Conservation (phyloP, 2,797 vertebrate genomes). For the Acanthurus tractus region DNA sequence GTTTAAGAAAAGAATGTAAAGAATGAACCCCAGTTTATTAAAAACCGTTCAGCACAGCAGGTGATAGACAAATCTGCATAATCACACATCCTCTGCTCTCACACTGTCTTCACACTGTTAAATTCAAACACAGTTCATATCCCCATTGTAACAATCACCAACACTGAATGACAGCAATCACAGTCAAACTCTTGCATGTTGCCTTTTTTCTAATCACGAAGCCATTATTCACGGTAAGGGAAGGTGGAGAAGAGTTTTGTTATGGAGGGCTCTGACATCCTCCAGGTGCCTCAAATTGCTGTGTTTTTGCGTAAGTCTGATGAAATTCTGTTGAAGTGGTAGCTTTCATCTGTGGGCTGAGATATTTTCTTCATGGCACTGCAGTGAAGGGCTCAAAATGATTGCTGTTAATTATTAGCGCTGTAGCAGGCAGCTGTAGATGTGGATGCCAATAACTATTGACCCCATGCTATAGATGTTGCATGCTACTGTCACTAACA, state of each 20-base stretch:
- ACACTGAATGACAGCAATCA: constrained; percentile 24
- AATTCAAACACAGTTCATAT: constrained; percentile 30
- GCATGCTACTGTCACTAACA: constrained; percentile 7
- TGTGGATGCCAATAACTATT: constrained; percentile 42
- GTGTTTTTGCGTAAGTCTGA: constrained; percentile 13
- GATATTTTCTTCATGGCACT: constrained; percentile 52
- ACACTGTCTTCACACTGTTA: not conserved
- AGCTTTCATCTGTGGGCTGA: constrained; percentile 53
- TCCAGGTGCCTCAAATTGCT: constrained; percentile 52
- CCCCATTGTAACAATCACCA: constrained; percentile 5
- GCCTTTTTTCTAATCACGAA: constrained; percentile 27
- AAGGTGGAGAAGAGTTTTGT: constrained; percentile 32
- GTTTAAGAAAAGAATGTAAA: constrained; percentile 22
- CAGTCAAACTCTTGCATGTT: constrained; percentile 22
- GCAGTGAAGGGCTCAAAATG: constrained; percentile 25
- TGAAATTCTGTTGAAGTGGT: constrained; percentile 50
- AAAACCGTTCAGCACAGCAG: constrained; percentile 17
- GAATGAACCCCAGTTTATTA: constrained; percentile 11
- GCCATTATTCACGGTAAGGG: constrained; percentile 28
- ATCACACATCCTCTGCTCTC: constrained; percentile 29
- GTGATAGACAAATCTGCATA: constrained; percentile 27
- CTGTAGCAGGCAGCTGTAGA: constrained; percentile 47
- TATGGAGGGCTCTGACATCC: constrained; percentile 20
- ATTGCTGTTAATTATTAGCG: constrained; percentile 59
- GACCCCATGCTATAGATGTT: constrained; percentile 7